Evolutionary conservation across 2,797 vertebrate genomes (phyloP).

Genomic region (Novumbra hubbsi): DNA sequence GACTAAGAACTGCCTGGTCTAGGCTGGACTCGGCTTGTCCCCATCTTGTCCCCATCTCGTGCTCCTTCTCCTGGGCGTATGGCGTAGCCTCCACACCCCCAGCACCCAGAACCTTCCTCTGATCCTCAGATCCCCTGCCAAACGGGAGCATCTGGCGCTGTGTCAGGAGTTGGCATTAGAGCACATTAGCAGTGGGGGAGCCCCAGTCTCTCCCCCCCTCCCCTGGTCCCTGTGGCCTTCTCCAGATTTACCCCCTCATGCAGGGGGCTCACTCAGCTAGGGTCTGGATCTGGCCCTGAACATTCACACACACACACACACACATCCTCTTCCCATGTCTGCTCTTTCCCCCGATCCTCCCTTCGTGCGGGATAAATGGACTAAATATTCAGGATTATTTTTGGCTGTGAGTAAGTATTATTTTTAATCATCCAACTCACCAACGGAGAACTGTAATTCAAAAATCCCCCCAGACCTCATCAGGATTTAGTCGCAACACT

Average conservation of each 20-base stretch:
- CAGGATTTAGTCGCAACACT: background rate
- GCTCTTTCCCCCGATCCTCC: background rate
- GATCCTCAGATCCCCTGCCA: slow-evolving; percentile 37
- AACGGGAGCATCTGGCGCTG: slow-evolving; percentile 25
- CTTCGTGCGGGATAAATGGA: background rate
- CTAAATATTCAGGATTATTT: background rate
- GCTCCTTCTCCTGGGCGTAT: slow-evolving; percentile 1
- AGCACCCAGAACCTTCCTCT: background rate
- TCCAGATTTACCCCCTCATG: slow-evolving; percentile 15
- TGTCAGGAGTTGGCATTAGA: slow-evolving; percentile 34
- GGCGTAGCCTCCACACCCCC: background rate
- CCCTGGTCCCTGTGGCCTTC: background rate
- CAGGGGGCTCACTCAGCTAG: slow-evolving; percentile 7
- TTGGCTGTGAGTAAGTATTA: background rate
- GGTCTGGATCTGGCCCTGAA: background rate
- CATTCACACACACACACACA: background rate
- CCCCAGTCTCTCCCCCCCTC: background rate
- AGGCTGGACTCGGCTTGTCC: background rate
- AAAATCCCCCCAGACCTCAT: background rate
- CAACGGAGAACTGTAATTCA: background rate
- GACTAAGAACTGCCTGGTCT: background rate
- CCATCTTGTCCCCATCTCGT: background rate
- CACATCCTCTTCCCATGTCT: background rate
- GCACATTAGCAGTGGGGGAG: slow-evolving; percentile 26
- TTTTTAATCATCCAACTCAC: slow-evolving; percentile 5